A percentile compares a stretch with the other conserved stretches of the same genome.
Conservation (phyloP, 2,797 vertebrate species). For the Iguana delicatissima region DNA sequence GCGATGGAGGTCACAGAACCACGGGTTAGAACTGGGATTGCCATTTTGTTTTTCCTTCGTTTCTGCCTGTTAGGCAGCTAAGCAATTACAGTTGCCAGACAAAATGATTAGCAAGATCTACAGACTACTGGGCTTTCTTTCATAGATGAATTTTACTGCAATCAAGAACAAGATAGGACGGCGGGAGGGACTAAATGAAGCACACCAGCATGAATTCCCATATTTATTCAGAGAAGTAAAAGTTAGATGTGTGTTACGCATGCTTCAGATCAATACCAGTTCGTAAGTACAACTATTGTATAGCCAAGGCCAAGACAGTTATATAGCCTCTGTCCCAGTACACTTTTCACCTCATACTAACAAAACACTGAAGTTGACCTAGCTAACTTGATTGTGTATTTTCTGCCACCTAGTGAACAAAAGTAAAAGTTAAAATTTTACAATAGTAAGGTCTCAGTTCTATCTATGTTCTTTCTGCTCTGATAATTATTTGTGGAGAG, state of each 20-base stretch:
- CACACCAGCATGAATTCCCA: background rate
- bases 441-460: background rate
- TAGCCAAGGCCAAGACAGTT: constrained; percentile 11
- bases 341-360: constrained; percentile 19
- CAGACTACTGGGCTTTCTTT: background rate
- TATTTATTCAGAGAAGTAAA: background rate
- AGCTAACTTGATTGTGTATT: background rate
- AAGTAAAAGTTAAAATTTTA: background rate
- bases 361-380: background rate
- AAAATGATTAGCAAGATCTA: background rate
- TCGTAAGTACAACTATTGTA: constrained; percentile 4
- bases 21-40: background rate
- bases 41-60: background rate
- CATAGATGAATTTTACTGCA: background rate
- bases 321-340: constrained; percentile 20
- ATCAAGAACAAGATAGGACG: no score
- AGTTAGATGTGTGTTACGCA: background rate
- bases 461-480: background rate
- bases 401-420: constrained; percentile 29
- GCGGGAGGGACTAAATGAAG: background rate
- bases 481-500: background rate
- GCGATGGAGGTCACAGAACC: background rate
- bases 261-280: constrained; percentile 1
- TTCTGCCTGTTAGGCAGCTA: background rate
- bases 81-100: background rate